Evolutionary conservation across 1,140 invertebrate species (phyloP), one percentile per base, ranked within the genome.

Genomic region (Adoxophyes honmai): DNA sequence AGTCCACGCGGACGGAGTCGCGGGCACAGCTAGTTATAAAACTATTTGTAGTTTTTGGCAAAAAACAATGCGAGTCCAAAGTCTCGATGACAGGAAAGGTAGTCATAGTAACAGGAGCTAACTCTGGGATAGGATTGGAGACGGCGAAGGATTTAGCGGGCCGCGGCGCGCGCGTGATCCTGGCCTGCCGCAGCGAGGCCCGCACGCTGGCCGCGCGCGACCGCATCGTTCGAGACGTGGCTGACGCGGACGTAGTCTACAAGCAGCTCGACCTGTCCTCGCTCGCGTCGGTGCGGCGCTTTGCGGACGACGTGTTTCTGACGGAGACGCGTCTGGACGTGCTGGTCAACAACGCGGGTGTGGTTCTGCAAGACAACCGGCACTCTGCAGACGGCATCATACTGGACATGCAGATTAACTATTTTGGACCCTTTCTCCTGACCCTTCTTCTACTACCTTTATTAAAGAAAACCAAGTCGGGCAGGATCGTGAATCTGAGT

Each of bases 331-430:
- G 90, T 58, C 65, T 95, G 10, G 91, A 95, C 68, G 90, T 94
- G 13, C 72, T 95, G 1, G 88, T 95, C 1, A 94, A 94, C 63
- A 94, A 94, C 73, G 93, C 93, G n/a, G 92, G 90, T 0, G 81
- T 85, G 0, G 86, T 75, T 34, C 77, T 80, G 5, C 63, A 75
- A 8, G 75, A 69, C 0, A 80, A 85, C 16, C 76, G 84, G 57
- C 65, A 75, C 34, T 93, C 93, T 4, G 90, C 90, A 14, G 93
- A 94, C 70, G 92, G 92, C 0, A 78, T 94, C 10, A 89, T 94
- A 52, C 78, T 78, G 4, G 90, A 91, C 14, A 92, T 93, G 89
- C 92, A 93, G 61, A 87, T 92, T n/a, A 94, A 95, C 68, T 89
- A 94, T 75, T 91, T 93, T 66, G 92, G 92, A 34, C 93, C 92